These are phyloP conservation scores for Drosophila pandora DNA, from an alignment of 1,140 invertebrate genomes.

Conservation along the genomic window DNA sequence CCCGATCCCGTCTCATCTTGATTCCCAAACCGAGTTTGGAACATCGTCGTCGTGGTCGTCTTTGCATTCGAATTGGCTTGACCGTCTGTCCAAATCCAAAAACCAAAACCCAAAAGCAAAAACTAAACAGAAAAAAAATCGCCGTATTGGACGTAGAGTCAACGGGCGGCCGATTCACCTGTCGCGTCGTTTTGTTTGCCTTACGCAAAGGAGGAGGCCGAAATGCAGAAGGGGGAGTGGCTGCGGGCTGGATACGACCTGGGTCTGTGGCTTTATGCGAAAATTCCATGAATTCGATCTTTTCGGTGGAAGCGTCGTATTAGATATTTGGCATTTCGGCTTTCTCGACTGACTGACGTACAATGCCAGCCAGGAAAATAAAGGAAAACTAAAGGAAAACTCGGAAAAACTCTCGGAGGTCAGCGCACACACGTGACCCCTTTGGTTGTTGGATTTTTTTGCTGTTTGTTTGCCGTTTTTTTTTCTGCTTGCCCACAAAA, in stretches of 20 bases:
- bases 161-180: conserved; percentile 79
- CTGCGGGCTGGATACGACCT: conserved; percentile 21
- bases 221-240: conserved; percentile 29
- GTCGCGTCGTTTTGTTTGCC: conserved; percentile 76
- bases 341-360: conserved; percentile 62
- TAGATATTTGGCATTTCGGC: conserved; percentile 78
- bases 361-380: conserved; percentile 49
- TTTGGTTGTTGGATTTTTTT: not conserved
- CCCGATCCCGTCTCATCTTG: conserved; percentile 1
- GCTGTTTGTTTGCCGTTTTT: not conserved
- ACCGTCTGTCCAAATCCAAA: conserved; percentile 13
- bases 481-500: conserved; percentile 17
- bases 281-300: conserved; percentile 79
- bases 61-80: conserved; percentile 16
- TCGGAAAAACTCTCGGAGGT: conserved; percentile 48
- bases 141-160: conserved; percentile 75
- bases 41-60: conserved; percentile 22
- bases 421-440: conserved; percentile 76
- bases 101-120: not conserved
- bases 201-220: conserved; percentile 56
- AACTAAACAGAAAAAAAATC: conserved; percentile 8
- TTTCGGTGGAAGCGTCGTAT: conserved; percentile 72
- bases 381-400: conserved; percentile 19
- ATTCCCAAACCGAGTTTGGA: conserved; percentile 21
- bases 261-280: conserved; percentile 67